Base-by-base conservation (phyloP, 2,888 invertebrate species). In the Cryptocheilus praepositus region DNA sequence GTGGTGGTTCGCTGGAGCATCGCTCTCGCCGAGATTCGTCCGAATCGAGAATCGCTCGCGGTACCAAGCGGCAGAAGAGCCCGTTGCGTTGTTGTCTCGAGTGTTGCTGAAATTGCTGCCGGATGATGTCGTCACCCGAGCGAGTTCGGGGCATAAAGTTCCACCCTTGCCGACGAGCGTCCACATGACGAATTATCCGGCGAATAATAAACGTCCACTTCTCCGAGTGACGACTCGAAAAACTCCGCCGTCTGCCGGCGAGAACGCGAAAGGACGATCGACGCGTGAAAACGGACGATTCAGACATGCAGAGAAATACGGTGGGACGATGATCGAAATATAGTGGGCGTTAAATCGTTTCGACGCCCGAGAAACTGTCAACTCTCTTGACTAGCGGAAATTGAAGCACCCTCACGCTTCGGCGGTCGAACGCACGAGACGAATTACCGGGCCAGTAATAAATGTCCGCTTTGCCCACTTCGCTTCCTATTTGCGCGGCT, bases 101-200 rank as follows among this genome's bases (percentile, higher is more conserved):
- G 79, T 79, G 75, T 71, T 70, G 66, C 71, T 64, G 76, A 82
- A 81, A 81, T 82, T 82, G 77, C 70, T 46, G 68, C 45, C 52
- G 76, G 59, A 74, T 76, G 28, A 25, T 54, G n/a, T 54, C 28
- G 54, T 28, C 28, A 22, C n/a, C 15, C 49, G 49, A n/a, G 71
- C 63, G 54, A 49, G 49, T 49, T 18, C 16, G 49, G 49, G 49
- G n/a, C 49, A 49, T 65, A 51, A 65, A 43, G 58, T 52, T 61
- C 60, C 61, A 56, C 49, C 58, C 55, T 19, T 15, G 43, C 22
- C 51, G 44, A 51, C n/a, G n/a, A 18, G 4, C 49, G 49, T 5
- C 5, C 28, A 13, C 3, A 16, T 36, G 45, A 57, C 19, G 43
- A 43, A 57, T 49, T 49, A 49, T 16, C 16, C 36, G 43, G 18